Evolutionary conservation across 2,797 vertebrate genomes (phyloP), one percentile per base, ranked within the genome.

Genomic region (Ctenochaetus hawaiiensis): DNA sequence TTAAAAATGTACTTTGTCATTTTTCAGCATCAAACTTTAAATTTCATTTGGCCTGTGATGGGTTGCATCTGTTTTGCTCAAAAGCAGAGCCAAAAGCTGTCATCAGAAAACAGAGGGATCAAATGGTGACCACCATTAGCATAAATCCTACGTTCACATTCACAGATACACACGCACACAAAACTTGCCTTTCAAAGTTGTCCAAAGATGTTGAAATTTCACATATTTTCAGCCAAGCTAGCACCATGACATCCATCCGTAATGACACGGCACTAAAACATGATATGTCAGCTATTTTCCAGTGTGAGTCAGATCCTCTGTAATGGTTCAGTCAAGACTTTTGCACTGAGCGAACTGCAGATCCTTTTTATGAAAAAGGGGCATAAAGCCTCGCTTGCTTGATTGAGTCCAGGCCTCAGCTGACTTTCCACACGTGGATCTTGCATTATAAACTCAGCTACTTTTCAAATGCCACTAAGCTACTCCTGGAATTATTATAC

Each of bases 341-440:
- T 62, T 47, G 72, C 66, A 72, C 30, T 37, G 51, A 73, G 75
- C 67, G 62, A 75, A 83, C 69, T 69, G 82, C 82, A 81, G 82
- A 84, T 81, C 60, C 44, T 87, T 80, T 53, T 73, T 82, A 82
- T 76, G 77, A 83, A 75, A 74, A 71, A 71, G 58, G 78, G 69
- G 43, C 78, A 80, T 90, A 82, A 86, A 85, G 86, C 85, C 81
- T 85, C 14, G 16, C 51, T 69, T 23, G 45, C 78, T 71, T 93
- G 87, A 93, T 93, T 90, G 77, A 91, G 72, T 82, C 88, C 89
- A 93, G 91, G 80, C 80, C 63, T 34, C 59, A n/a, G 74, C 72
- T 89, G 74, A 84, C 78, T 89, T 86, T 90, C 84, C 84, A 88
- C 88, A 92, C 57, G 56, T 87, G 84, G 85, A 44, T 78, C 73